These are phyloP conservation scores for Palloptera scutellata DNA, from an alignment of 2,888 invertebrate species.

Conservation along the genomic window DNA sequence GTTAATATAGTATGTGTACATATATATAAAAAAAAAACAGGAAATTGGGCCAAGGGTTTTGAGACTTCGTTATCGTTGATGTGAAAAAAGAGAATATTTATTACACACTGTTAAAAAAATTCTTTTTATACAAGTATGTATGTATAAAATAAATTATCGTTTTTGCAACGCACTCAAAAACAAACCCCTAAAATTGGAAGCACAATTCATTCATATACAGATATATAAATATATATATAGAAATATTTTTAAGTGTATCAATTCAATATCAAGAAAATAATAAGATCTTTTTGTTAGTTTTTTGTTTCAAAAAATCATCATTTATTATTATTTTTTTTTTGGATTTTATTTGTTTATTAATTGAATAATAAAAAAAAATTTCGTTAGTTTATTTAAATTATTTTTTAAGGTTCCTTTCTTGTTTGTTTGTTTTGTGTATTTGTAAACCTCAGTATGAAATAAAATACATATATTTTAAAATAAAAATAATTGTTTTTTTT, in stretches of 20 bases:
- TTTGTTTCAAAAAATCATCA: conserved; percentile 9
- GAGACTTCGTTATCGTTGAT: conserved; percentile 39
- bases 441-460: too few relatives aligned
- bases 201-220: conserved; percentile 54
- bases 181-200: conserved; percentile 55
- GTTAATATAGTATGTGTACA: conserved; percentile 1
- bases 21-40: conserved; percentile 44
- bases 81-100: conserved; percentile 11
- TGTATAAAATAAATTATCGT: conserved; percentile 3
- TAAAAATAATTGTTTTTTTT: conserved; percentile 36
- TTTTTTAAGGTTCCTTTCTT: neutral
- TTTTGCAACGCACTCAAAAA: neutral
- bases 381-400: conserved; percentile 3
- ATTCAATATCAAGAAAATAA: too few relatives aligned
- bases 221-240: conserved; percentile 14
- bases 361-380: neutral
- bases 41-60: conserved; percentile 62
- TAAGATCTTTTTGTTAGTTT: neutral
- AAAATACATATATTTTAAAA: conserved; percentile 1
- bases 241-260: neutral
- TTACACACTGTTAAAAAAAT: conserved; percentile 20
- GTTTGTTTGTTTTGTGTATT: neutral
- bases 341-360: neutral
- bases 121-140: too few relatives aligned
- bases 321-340: conserved; percentile 7